A percentile compares a stretch with the other conserved stretches of the same genome.
Evolutionary conservation across 2,113 vertebrate species (phyloP).

Genomic region (Pangasianodon gigas): DNA sequence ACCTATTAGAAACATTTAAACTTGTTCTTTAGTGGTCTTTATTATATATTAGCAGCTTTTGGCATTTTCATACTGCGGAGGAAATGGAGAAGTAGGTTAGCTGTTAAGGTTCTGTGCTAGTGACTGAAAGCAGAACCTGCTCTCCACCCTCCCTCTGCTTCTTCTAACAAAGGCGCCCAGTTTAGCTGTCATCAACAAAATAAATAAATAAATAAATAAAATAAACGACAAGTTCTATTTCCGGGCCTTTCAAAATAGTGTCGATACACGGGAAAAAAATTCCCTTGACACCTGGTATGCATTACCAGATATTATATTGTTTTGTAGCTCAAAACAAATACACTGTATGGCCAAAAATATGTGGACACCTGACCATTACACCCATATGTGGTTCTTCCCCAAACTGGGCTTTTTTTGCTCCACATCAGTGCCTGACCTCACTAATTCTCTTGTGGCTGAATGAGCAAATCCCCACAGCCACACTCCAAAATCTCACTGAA

Average conservation of each 20-base stretch:
- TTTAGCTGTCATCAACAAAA: conserved; percentile 1
- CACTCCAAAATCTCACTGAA: neutral
- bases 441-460: neutral
- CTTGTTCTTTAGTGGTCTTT: neutral
- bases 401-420: no score
- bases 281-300: neutral
- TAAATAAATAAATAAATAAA: neutral
- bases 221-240: neutral
- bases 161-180: neutral
- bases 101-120: conserved; percentile 4
- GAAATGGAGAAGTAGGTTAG: neutral
- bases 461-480: no score
- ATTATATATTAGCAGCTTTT: neutral
- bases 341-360: neutral
- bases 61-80: neutral
- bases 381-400: neutral
- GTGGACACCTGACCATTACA: no score
- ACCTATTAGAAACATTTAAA: neutral
- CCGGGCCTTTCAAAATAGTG: neutral
- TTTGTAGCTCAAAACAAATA: neutral
- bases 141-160: neutral
- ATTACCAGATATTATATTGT: neutral
- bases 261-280: neutral
- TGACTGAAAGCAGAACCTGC: conserved; percentile 14
- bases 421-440: no score